Percentiles rank a stretch among this genome's conserved stretches.
phyloP scores from a whole-genome alignment of 1,140 invertebrate genomes.

The Cherax destructor region DNA sequence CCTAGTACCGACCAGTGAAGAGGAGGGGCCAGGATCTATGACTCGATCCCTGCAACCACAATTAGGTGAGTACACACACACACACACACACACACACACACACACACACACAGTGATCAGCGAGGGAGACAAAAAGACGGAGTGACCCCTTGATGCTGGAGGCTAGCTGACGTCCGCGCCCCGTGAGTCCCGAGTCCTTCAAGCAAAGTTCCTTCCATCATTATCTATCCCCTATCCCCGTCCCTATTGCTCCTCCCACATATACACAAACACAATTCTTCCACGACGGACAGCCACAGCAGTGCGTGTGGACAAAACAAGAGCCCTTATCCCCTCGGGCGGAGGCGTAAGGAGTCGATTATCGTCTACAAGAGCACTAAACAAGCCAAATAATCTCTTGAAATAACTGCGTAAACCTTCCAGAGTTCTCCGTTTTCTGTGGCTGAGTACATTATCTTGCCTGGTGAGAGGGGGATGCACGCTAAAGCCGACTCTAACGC shows the following conservation, averaged over 20 bases:
- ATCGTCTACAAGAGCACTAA: background rate
- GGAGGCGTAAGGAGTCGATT: slow-evolving; percentile 5
- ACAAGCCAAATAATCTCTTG: slow-evolving; percentile 14
- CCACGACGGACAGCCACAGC: background rate
- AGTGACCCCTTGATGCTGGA: too few species aligned
- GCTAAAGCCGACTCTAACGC: background rate
- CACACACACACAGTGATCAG: too few species aligned
- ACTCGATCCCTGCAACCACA: too few species aligned
- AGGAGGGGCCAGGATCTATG: too few species aligned
- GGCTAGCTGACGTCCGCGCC: background rate
- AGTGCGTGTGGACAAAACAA: background rate
- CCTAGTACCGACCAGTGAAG: too few species aligned
- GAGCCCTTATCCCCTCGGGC: background rate
- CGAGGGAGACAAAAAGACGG: too few species aligned
- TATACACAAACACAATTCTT: background rate
- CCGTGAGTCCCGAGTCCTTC: too few species aligned
- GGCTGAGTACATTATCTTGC: slow-evolving; percentile 11
- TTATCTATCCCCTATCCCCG: too few species aligned
- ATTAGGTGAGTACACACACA: too few species aligned
- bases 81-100: too few species aligned
- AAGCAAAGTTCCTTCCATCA: too few species aligned
- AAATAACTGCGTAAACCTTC: slow-evolving; percentile 15
- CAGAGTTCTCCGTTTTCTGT: background rate
- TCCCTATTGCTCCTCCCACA: background rate
- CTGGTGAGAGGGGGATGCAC: background rate